Percentiles rank a stretch among this genome's conserved stretches.
Evolutionary conservation across 2,797 vertebrate genomes (phyloP).

Genomic region (Poliocrania exsul): DNA sequence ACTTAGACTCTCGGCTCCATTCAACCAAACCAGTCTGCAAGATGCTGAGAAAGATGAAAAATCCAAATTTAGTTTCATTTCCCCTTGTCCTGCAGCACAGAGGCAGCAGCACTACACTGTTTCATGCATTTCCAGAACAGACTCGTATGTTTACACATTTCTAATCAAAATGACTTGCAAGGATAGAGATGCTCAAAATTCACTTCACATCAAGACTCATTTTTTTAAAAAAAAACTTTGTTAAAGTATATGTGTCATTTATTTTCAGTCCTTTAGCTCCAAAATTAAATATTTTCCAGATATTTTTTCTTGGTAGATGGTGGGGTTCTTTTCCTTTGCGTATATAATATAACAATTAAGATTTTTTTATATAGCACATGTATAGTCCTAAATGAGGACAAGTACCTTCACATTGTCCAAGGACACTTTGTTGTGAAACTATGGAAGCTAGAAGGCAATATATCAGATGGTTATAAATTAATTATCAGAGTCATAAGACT

Average conservation of each 20-base stretch:
- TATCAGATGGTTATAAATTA: background rate
- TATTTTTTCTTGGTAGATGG: background rate
- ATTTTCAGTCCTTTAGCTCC: constrained; percentile 23
- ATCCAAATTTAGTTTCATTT: background rate
- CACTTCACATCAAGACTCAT: background rate
- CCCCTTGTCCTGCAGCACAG: background rate
- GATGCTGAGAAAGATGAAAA: background rate
- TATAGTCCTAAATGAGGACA: background rate
- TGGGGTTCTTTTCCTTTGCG: background rate
- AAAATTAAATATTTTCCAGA: constrained; percentile 51
- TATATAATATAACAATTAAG: background rate
- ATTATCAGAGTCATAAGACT: background rate
- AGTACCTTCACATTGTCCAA: background rate
- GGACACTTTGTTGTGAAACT: background rate
- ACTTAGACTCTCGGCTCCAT: background rate
- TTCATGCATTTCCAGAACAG: background rate
- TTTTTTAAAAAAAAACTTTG: background rate
- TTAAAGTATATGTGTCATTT: background rate
- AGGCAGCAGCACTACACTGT: background rate
- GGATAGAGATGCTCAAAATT: background rate
- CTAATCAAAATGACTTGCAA: background rate
- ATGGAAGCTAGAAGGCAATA: background rate
- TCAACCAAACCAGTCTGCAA: background rate
- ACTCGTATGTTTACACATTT: background rate
- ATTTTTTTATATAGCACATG: background rate